Evolutionary conservation across 2,888 invertebrate genomes (phyloP), one percentile per base, ranked within the genome.

Genomic region (Drosophila testacea): DNA sequence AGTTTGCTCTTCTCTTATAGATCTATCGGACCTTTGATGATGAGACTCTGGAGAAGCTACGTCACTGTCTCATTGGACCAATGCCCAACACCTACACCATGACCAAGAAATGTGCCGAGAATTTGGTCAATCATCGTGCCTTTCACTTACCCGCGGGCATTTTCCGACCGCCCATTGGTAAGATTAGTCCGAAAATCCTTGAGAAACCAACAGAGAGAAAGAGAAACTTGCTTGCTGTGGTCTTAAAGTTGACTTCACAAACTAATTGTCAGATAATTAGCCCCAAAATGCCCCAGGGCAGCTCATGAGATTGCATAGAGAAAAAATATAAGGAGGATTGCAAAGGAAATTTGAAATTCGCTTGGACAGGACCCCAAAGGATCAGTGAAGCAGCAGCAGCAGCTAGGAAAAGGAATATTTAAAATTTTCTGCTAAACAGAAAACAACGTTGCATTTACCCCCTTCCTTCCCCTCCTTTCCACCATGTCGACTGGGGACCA

Each of bases 21-120:
- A 88, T 93, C 60, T 92, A 90, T 79, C 90, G 92, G 64, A 91
- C 91, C 27, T 90, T 93, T 38, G 91, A 93, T 59, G 92, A 92
- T 64, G 84, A 89, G 46, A 90, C 91, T 9, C 78, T 93, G 79
- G 92, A 93, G 69, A 91, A 92, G 80, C 73, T 93, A 60, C 88
- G 91, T 28, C 92, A 91, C 54, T 92, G 92, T 36, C 73, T 93
- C 34, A 90, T 92, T 71, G 92, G 92, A 38, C 90, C 91, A 42
- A 91, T 93, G 91, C 93, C 93, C 46, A 93, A 93, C 52, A 93
- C 93, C n/a, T 93, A 93, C 41, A 93, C 93, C 0, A 92, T 93
- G 92, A 93, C 93, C 7, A 93, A 93, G 79, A 92, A 92, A 61
- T 93, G 92, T 59, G 92, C 93, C 6, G 93, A 93, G 69, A 92